Conservation (phyloP, 2,113 vertebrate genomes). For the Pogona vitticeps region DNA sequence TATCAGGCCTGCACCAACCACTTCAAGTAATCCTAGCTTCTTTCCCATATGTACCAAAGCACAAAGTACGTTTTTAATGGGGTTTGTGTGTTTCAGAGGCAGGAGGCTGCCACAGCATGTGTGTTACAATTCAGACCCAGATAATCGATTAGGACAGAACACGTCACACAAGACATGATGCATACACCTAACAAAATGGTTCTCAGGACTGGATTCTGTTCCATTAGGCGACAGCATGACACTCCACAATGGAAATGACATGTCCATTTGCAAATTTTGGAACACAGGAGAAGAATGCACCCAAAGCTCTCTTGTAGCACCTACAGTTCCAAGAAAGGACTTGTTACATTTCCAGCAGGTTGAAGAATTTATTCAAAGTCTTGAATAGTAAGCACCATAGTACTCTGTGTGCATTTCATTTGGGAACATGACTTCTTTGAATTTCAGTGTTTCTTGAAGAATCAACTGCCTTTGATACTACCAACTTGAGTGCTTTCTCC, state of each 20-base stretch:
- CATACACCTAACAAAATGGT: conserved; percentile 31
- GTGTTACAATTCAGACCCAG: conserved; percentile 30
- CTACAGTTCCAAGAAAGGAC: conserved; percentile 31
- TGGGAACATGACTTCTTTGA: conserved; percentile 18
- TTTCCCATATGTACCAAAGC: background rate
- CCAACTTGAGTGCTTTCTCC: background rate
- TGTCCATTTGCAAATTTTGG: conserved; percentile 13
- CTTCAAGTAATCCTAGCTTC: background rate
- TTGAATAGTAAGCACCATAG: conserved; percentile 26
- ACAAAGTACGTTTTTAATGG: background rate
- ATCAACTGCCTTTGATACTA: accelerated
- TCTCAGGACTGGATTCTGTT: conserved; percentile 21
- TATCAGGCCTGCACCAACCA: background rate
- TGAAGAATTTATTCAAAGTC: conserved; percentile 22
- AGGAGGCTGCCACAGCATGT: background rate
- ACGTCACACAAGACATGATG: conserved; percentile 37
- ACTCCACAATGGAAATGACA: conserved; percentile 22
- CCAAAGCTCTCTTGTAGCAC: conserved; percentile 20
- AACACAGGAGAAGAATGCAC: conserved; percentile 18
- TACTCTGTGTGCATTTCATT: background rate
- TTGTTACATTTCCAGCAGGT: conserved; percentile 38
- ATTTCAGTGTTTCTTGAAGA: conserved; percentile 17
- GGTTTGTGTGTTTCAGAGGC: background rate
- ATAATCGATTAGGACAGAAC: conserved; percentile 30
- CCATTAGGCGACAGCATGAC: conserved; percentile 13